A percentile compares a stretch with the other conserved stretches of the same genome.
Conservation (phyloP, 2,888 invertebrate genomes). For the Temnothorax ravouxi region DNA sequence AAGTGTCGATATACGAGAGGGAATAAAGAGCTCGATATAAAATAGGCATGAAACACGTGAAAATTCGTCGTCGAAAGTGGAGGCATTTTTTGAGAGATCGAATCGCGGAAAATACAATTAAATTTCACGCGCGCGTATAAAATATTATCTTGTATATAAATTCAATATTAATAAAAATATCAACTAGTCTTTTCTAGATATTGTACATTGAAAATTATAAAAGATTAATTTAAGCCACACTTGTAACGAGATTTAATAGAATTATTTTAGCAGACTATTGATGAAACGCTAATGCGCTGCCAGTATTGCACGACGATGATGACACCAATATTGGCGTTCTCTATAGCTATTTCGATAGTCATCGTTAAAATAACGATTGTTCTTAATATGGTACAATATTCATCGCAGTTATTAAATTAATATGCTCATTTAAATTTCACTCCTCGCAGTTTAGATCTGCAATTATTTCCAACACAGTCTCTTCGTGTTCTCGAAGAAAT, state of each 20-base stretch:
- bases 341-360: background rate
- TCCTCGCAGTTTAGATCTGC: background rate
- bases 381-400: background rate
- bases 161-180: conserved; percentile 4
- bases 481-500: background rate
- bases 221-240: background rate
- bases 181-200: background rate
- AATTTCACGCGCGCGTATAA: background rate
- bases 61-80: background rate
- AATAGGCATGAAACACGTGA: background rate
- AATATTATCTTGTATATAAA: background rate
- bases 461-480: background rate
- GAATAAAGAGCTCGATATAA: conserved; percentile 16
- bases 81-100: background rate
- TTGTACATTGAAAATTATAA: background rate
- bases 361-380: background rate
- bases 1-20: background rate
- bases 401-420: background rate
- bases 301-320: background rate
- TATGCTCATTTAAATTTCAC: background rate
- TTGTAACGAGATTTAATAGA: background rate
- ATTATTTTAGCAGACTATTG: background rate
- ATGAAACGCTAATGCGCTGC: background rate
- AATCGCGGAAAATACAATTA: background rate
- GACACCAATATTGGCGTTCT: background rate